Evolutionary conservation across 2,113 vertebrate species (phyloP).

Genomic region (Ondatra zibethicus): DNA sequence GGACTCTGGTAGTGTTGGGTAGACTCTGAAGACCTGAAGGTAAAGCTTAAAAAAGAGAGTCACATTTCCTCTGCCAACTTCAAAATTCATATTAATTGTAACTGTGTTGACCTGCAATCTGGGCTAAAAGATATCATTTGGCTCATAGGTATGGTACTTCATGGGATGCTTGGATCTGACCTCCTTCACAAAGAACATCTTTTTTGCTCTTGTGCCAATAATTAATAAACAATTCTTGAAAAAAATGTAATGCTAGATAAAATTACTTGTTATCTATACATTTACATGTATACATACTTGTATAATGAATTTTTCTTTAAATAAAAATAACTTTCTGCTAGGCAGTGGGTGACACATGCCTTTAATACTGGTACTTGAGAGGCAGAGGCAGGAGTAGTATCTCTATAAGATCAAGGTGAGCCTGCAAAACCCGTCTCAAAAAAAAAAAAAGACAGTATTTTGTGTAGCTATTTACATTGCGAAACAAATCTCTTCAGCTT

Average conservation of each 20-base stretch:
- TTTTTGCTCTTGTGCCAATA: conserved; percentile 15
- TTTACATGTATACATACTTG: fast-evolving
- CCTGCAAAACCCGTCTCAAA: neutral
- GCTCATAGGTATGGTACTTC: conserved; percentile 1
- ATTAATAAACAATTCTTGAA: neutral
- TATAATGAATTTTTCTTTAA: neutral
- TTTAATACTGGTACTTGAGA: neutral
- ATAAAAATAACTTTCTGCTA: neutral
- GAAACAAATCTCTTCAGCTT: neutral
- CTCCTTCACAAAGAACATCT: conserved; percentile 17
- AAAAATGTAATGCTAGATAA: neutral
- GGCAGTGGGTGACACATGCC: neutral
- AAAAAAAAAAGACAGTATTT: neutral
- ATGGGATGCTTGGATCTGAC: conserved; percentile 37
- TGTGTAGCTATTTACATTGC: neutral
- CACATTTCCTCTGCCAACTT: neutral
- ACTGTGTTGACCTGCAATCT: neutral
- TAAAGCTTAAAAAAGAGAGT: neutral
- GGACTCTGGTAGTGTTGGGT: neutral
- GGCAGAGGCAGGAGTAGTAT: neutral
- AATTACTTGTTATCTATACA: neutral
- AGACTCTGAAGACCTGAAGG: neutral
- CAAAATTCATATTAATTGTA: neutral
- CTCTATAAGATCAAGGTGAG: neutral
- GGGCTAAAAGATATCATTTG: conserved; percentile 1